phyloP scores from a whole-genome alignment of 2,888 invertebrate species.

The Macrophya annulata region DNA sequence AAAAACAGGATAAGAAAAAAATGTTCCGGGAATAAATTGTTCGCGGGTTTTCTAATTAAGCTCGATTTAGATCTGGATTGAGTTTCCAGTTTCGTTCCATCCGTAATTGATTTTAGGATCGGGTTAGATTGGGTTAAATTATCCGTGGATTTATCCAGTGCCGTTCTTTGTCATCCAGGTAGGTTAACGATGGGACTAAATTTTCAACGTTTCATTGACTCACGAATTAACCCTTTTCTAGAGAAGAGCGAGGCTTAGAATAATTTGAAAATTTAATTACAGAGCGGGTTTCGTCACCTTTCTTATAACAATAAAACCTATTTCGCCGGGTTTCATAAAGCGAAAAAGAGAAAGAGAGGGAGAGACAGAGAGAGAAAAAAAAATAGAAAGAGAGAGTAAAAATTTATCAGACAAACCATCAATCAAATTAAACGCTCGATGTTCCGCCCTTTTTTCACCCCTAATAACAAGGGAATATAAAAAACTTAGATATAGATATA shows the following conservation, averaged over 20 bases:
- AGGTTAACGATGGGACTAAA: conserved; percentile 8
- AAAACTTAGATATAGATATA: background rate
- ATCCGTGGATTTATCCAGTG: background rate
- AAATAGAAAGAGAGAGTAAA: background rate
- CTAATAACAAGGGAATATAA: background rate
- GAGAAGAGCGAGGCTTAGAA: background rate
- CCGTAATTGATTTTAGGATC: background rate
- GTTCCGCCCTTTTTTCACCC: background rate
- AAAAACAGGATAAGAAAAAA: background rate
- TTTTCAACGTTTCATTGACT: conserved; percentile 18
- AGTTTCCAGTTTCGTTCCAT: background rate
- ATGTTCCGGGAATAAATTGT: background rate
- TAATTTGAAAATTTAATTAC: conserved; percentile 43
- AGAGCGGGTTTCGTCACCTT: background rate
- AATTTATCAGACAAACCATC: background rate
- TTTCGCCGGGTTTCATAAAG: background rate
- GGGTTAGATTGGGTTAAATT: conserved; percentile 2
- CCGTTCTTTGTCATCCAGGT: background rate
- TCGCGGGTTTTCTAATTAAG: conserved; percentile 9
- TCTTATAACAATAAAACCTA: background rate
- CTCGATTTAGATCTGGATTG: conserved; percentile 1
- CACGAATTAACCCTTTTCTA: background rate
- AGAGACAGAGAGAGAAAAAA: background rate
- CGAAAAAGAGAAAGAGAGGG: background rate
- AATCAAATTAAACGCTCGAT: conserved; percentile 28